Base-by-base conservation (phyloP, 2,888 invertebrate genomes). In the Pyrrhosoma nymphula region DNA sequence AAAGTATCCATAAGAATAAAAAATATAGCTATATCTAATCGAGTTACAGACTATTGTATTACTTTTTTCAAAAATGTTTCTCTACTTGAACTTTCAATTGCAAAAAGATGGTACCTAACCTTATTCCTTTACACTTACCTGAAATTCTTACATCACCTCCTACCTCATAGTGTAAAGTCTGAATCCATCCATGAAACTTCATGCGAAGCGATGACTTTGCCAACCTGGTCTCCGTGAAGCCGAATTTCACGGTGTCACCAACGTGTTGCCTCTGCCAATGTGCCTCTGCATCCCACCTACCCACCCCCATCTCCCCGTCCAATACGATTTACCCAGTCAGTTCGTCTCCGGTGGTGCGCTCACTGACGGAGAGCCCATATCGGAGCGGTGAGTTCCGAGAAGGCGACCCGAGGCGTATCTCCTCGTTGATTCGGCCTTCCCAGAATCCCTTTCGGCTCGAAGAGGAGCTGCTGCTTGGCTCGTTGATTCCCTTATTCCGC, bases 341-440 rank as follows among this genome's bases (percentile, higher is more conserved):
- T 35, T 60, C 55, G 89, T 56, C 89, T 56, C 47, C 88, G 35
- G 6, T 35, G 47, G 23, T 20, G 39, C 88, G 35, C 20, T 6
- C 56, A n/a, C n/a, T 16, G 89, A 56, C 89, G 60, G 18, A 60
- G 60, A 20, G 47, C 18, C 89, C 89, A 55, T 89, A 89, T 89
- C 89, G 89, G 89, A 88, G 47, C 23, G 26, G 26, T 2, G n/a
- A 55, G 20, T 89, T 89, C 89, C 55, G 63, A 63, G 63, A 91
- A 63, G 63, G 63, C 82, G 30, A 39, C 91, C 91, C 60, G 63
- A 91, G 91, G 60, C 63, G 91, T 63, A 89, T 55, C 89, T 47
- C 89, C 89, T 89, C 89, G 89, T 56, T 56, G 55, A 89, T 89
- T 89, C 35, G 10, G 26, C 89, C 63, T 91, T 91, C 91, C 39